Percentiles rank a stretch among this genome's conserved stretches.
phyloP scores from a whole-genome alignment of 2,888 invertebrate genomes.

The Amphiduros pacificus region DNA sequence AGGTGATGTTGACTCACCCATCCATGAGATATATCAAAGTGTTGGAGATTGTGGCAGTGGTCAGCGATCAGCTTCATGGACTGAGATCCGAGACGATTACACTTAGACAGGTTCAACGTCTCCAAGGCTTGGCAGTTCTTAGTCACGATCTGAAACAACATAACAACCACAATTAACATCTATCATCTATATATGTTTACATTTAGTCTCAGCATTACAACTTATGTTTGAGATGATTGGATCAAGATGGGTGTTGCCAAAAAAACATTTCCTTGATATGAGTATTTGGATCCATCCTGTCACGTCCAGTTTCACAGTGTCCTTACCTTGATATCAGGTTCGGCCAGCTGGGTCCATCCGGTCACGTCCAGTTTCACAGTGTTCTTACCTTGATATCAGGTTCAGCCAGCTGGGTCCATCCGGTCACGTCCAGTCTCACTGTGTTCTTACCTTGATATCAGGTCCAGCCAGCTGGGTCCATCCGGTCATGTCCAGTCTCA shows the following conservation, averaged over 20 bases:
- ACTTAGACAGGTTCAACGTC: background rate
- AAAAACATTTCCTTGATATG: background rate
- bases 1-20: background rate
- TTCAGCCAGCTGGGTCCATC: background rate
- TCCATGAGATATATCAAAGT: background rate
- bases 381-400: background rate
- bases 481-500: background rate
- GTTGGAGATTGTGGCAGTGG: background rate
- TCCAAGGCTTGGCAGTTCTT: background rate
- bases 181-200: no score
- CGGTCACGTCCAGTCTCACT: background rate
- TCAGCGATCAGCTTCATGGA: background rate
- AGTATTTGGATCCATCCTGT: background rate
- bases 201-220: no score
- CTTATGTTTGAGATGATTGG: no score
- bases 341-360: background rate
- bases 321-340: background rate
- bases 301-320: background rate
- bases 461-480: background rate
- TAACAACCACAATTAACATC: background rate
- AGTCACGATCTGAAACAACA: background rate
- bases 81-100: background rate
- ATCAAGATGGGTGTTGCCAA: background rate
- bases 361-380: background rate
- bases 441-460: background rate